Evolutionary conservation across 2,113 vertebrate genomes (phyloP).

Genomic region (Aphelocoma coerulescens): DNA sequence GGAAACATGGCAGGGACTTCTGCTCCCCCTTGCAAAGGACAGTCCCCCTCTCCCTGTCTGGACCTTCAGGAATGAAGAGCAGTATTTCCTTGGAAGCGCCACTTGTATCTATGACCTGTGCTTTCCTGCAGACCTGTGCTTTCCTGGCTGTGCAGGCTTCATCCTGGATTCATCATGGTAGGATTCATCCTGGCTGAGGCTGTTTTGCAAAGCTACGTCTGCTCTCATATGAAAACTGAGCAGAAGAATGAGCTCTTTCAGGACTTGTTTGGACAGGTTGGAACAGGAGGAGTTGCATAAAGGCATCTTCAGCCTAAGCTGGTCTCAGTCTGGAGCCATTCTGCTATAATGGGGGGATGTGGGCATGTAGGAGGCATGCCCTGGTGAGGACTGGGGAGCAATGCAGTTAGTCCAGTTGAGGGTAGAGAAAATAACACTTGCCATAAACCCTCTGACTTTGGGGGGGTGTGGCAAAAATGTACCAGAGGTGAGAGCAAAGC

Average conservation of each 20-base stretch:
- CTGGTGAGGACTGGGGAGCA: not conserved
- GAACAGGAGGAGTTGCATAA: not conserved
- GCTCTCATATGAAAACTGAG: not conserved
- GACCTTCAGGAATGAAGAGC: not conserved
- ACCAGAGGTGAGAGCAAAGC: not conserved
- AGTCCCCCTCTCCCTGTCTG: not conserved
- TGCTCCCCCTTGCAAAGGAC: not conserved
- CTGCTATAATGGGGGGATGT: fast-evolving
- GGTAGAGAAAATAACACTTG: not conserved
- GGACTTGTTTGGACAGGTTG: not conserved
- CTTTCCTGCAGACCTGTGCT: not conserved
- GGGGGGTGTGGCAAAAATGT: not conserved
- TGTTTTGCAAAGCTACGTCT: not conserved
- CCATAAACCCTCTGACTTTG: not conserved
- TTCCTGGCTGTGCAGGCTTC: not conserved
- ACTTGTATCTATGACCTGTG: not conserved
- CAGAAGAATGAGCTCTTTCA: not conserved
- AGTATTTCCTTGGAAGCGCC: not conserved
- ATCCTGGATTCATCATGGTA: too few relatives aligned
- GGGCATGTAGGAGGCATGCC: not conserved
- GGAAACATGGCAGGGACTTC: not conserved
- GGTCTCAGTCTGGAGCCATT: not conserved
- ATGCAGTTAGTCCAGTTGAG: not conserved
- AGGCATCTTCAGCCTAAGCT: not conserved
- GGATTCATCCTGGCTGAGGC: not conserved